Evolutionary conservation across 2,888 invertebrate genomes (phyloP), one percentile per base, ranked within the genome.

Genomic region (Furcula furcula): DNA sequence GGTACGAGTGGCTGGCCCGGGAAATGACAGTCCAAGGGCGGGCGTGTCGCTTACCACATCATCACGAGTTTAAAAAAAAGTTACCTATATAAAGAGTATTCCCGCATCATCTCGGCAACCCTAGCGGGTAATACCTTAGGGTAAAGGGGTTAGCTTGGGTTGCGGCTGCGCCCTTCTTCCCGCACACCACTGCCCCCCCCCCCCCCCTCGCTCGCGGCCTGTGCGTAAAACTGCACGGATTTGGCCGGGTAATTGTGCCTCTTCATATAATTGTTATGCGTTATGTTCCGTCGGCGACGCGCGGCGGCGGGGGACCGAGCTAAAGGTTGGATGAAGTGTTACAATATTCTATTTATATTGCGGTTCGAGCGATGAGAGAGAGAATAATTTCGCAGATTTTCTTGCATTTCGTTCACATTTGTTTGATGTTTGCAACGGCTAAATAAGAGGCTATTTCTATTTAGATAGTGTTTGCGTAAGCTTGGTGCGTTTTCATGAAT

Each of bases 211-310:
- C 39, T 23, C 40, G 39, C 46, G 44, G 28, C 41, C 51, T 55
- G 61, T 48, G 57, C 62, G 65, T 55, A 68, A 63, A 64, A 64
- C 66, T 61, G 67, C 57, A 42, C 57, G 55, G 55, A 56, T 56
- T 56, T 56, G 44, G 45, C 45, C 47, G 14, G 26, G 57, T 55
- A 53, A 54, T 52, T 51, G 52, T 60, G 48, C 58, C 62, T 56
- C 57, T 52, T 59, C 52, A 54, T 57, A 57, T 65, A 65, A 69
- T 69, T 69, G 65, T 65, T 68, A 62, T 55, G 54, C 62, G 60
- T 52, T 62, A 59, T 64, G 60, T 57, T 59, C 4, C 59, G 34
- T 45, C 41, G 40, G 38, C 40, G 25, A 29, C 4, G 18, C 30
- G 29, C 31, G 39, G 21, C n/a, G n/a, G 13, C 11, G 7, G 21